These are phyloP conservation scores for Dasypus novemcinctus DNA, from an alignment of 2,113 vertebrate genomes.

Conservation along the genomic window DNA sequence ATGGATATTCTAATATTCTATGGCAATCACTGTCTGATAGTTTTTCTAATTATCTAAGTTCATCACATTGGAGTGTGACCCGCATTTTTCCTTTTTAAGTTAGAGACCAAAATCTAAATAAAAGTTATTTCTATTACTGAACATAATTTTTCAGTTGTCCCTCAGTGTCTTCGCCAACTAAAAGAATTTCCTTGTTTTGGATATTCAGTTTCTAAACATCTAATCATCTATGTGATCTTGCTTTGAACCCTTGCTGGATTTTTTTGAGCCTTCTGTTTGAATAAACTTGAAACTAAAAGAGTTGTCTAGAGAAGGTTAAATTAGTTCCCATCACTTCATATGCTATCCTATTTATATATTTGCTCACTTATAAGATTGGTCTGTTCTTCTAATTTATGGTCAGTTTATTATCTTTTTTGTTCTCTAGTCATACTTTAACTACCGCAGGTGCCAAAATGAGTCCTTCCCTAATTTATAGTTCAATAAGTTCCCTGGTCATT, in stretches of 20 bases:
- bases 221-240: background rate
- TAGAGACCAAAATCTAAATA: slow-evolving; percentile 8
- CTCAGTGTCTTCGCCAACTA: background rate
- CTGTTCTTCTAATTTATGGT: background rate
- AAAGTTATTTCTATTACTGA: background rate
- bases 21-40: background rate
- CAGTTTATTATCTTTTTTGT: background rate
- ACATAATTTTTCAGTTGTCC: background rate
- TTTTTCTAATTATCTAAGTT: slow-evolving; percentile 18
- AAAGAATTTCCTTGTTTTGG: background rate
- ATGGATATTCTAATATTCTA: background rate
- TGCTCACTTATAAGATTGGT: background rate
- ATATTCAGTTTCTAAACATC: background rate
- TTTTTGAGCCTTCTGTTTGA: background rate
- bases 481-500: background rate
- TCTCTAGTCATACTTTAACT: background rate
- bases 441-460: background rate
- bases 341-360: background rate
- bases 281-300: background rate
- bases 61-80: background rate
- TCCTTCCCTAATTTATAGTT: background rate
- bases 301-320: background rate
- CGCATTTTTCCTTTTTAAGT: background rate
- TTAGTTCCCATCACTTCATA: background rate
- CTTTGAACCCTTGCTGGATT: background rate